Evolutionary conservation across 2,113 vertebrate species (phyloP), one percentile per base, ranked within the genome.

Genomic region (Hypanus sabinus): DNA sequence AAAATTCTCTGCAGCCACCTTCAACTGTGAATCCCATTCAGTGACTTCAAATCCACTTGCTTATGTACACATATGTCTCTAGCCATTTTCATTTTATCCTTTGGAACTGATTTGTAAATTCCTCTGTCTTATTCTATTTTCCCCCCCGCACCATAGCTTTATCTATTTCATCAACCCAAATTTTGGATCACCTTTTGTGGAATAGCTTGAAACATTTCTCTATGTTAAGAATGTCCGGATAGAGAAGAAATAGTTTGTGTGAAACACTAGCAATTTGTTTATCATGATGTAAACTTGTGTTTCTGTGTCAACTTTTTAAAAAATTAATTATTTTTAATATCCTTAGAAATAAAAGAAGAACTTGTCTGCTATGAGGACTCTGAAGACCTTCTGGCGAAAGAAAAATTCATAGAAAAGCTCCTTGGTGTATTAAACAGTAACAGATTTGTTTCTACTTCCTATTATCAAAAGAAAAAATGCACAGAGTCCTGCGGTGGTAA

Each of bases 401-500:
- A 94, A 93, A 62, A 27, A 16, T 94, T 94, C 14, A 0, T 70
- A 80, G 70, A 87, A 77, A 94, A 60, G 30, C 7, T 88, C 95
- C 36, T 95, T 14, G 75, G 33, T 0, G 33, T 77, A 83, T 3
- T 94, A 0, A 92, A 94, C 94, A 94, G 46, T 27, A 16, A 92
- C 93, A 81, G 0, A 80, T 94, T 87, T 38, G 0, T 70, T 90
- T 92, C 85, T 11, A 94, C 9, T 76, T 5, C 65, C 3, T 4
- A 73, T 5, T 27, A 65, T 87, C 94, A 90, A 77, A 90, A 57
- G 5, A 94, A 68, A 94, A 55, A 46, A 62, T 18, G 8, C 62
- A 0, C 5, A 46, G 57, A 10, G 93, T 10, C 88, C 94, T 27
- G 30, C 71, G 65, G 85, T 76, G 96, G 95, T 96, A 94, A 95